phyloP scores from a whole-genome alignment of 2,888 invertebrate genomes.

The Sminthurinus aureus region DNA sequence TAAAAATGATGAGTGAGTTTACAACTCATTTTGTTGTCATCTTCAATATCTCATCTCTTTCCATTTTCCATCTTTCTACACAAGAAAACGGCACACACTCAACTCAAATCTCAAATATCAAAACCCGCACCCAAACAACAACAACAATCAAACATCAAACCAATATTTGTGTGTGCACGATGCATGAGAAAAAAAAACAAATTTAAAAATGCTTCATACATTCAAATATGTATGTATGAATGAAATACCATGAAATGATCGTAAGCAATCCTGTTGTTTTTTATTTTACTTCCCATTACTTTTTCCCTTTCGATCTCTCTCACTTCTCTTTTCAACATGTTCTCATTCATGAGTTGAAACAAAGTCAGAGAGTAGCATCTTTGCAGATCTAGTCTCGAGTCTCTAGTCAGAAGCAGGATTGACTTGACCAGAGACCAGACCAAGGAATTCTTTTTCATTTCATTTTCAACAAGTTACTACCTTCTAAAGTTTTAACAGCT shows the following conservation, averaged over 20 bases:
- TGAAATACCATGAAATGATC: slow-evolving; percentile 2
- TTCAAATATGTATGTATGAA: too few relatives aligned
- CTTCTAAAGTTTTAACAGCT: neutral
- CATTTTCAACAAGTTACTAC: neutral
- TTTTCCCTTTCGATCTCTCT: neutral
- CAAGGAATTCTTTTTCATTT: slow-evolving; percentile 22
- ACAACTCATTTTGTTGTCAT: neutral
- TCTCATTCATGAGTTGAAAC: too few relatives aligned
- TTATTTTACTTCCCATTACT: neutral
- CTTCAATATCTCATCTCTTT: neutral
- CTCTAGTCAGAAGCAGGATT: too few relatives aligned
- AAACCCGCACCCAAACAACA: neutral
- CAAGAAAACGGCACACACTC: neutral
- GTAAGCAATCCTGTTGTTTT: neutral
- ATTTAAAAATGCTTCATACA: slow-evolving; percentile 1
- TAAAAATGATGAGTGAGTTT: neutral
- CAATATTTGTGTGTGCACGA: neutral
- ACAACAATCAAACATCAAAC: neutral
- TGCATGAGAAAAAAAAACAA: neutral
- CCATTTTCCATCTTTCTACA: neutral
- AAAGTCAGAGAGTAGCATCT: neutral
- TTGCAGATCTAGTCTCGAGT: neutral
- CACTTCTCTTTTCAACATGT: neutral
- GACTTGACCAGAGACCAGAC: neutral
- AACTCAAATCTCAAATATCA: neutral